Evolutionary conservation across 1,140 invertebrate species (phyloP), one percentile per base, ranked within the genome.

Genomic region (Linepithema humile): DNA sequence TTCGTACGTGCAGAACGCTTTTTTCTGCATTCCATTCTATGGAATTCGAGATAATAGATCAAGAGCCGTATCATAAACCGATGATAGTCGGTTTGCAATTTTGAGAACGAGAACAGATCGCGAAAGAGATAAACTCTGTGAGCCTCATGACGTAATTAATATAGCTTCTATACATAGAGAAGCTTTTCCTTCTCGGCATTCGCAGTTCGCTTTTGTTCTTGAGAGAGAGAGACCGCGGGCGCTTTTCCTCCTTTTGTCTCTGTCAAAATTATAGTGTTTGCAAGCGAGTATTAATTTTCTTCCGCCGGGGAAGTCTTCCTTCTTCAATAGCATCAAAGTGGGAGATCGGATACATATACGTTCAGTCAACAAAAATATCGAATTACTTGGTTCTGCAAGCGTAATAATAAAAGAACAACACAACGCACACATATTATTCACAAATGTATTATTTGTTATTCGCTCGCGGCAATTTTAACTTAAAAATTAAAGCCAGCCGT

Each of bases 211-310:
- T 65, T 48, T 78, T 55, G 23, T 26, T 45, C 57, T 32, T 23
- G 45, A 10, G 35, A 20, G 32, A 67, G n/a, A 50, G 2, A 17
- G 0, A 57, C 20, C 2, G 35, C 12, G 29, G 10, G 23, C 10
- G n/a, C 45, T 40, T 53, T 78, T 65, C 32, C 59, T 50, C 29
- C 1, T 48, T 53, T 17, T 26, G 20, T 53, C 43, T 65, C 43
- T n/a, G 20, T 78, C 62, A 26, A 67, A 78, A 67, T 77, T 78
- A 67, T n/a, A 78, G 23, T 40, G 9, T 17, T 53, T 45, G 17
- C 45, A 26, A 50, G 23, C 23, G 40, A 29, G 10, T 67, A 67
- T 78, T 67, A 53, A 78, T 78, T 78, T 20, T 17, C 23, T 53
- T 12, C 10, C 32, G 3, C 40, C 1, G 60, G 32, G 12, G n/a